Evolutionary conservation across 1,140 invertebrate genomes (phyloP), one percentile per base, ranked within the genome.

Genomic region (Hesperophylax magnus): DNA sequence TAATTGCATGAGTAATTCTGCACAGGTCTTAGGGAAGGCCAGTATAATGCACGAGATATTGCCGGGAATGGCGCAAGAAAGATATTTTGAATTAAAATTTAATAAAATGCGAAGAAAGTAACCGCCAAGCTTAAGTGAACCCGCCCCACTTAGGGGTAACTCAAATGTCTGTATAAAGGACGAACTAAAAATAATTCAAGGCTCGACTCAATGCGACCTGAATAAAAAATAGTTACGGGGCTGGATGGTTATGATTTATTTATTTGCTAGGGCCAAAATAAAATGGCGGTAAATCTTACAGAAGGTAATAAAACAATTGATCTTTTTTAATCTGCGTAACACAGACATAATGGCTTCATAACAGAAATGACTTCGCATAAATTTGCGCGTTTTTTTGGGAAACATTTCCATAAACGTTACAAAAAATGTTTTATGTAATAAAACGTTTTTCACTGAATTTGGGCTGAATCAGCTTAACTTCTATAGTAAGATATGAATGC

Each of bases 261-360:
- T 67, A 22, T 67, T 67, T 67, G 31, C 34, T 47, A 39, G 11
- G 17, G 15, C 24, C n/a, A 17, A 67, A 39, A 67, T 17, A 67
- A 8, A 31, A 67, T 14, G 60, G 24, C 24, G 24, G 20, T 61
- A 61, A 67, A 67, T 67, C 27, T 34, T 31, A 34, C 9, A 0
- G 9, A 27, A 67, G 14, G 15, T 67, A 34, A 34, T 67, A 67
- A 67, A 67, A 34, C 63, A 34, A 67, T 67, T 34, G 24, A 47
- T 67, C 63, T 34, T 67, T 31, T 67, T 67, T 67, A 67, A 67
- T 67, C 63, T 67, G 34, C 34, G 31, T 34, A 67, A 20, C n/a
- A 67, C 24, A 67, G 63, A 67, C 63, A 67, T 34, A 67, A 67
- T 67, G 63, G 63, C 63, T 47, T 67, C 34, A 67, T 67, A 34